Percentiles rank a stretch among this genome's conserved stretches.
Conservation (phyloP, 2,113 vertebrate species). For the Alexandromys fortis region DNA sequence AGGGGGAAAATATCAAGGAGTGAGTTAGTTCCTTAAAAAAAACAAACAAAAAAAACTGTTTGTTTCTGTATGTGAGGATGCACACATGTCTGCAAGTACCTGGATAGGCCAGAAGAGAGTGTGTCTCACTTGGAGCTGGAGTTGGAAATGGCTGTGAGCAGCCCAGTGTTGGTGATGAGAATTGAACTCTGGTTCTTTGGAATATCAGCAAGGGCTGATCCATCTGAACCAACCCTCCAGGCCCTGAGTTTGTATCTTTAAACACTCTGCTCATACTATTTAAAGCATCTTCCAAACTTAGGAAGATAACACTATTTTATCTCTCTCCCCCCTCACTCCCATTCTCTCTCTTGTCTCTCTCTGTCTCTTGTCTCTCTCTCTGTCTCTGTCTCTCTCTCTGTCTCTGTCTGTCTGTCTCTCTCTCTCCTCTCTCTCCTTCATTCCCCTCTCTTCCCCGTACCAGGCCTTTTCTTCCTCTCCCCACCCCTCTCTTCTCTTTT, state of each 20-base stretch:
- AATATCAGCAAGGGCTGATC: background rate
- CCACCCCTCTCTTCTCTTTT: background rate
- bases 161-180: background rate
- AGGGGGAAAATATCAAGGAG: background rate
- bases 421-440: background rate
- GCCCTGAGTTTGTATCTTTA: background rate
- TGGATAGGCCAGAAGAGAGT: background rate
- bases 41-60: background rate
- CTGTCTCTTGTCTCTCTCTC: background rate
- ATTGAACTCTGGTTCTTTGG: background rate
- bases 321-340: background rate
- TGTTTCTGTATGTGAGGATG: background rate
- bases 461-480: background rate
- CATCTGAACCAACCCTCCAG: background rate
- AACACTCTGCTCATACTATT: background rate
- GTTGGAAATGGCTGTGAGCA: background rate
- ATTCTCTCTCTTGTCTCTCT: background rate
- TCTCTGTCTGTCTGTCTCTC: too few relatives aligned
- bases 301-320: background rate
- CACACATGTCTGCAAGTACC: background rate
- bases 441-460: background rate
- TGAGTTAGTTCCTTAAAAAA: background rate
- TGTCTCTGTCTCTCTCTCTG: background rate
- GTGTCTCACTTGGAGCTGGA: background rate
- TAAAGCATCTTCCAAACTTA: background rate